Base-by-base conservation (phyloP, 1,140 invertebrate species). In the Pectinophora gossypiella region DNA sequence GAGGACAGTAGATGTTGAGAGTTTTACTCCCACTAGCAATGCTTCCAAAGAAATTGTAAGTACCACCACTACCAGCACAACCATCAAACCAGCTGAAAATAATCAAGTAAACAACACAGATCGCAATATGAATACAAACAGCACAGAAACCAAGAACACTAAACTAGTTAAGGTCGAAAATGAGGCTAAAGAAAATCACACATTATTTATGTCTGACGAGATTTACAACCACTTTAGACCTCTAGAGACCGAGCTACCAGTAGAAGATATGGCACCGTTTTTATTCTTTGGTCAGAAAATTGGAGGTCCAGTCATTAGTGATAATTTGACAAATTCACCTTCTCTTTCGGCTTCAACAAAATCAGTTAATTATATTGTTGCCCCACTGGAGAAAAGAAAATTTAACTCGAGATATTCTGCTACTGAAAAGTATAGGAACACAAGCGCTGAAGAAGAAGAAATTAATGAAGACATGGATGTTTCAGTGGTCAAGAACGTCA, bases 251-350 rank as follows among this genome's bases (percentile, higher is more conserved):
- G 90, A 92, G 64, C 76, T 92, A 36, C 89, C 90, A 0, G 89
- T 90, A 21, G 92, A 92, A 67, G 92, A 92, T 58, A 90, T 93
- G 83, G 90, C 91, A 40, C 92, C 92, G 27, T 93, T 93, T 73
- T 79, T 92, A n/a, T 91, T 89, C 58, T 93, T 93, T 71, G 92
- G 92, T 0, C 90, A 92, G 67, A 93, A 93, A 67, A 52, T 93
- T n/a, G 86, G 79, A 0, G 76, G 82, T 7, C 72, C 52, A 36
- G 51, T 60, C n/a, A 81, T 87, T 19, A 81, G 52, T 54, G 85
- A 88, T 54, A 83, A 85, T 59, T 72, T 87, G 5, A 87, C 80
- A 7, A 73, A 85, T 58, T 87, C 78, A 3, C 82, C 82, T 16
- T 74, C 82, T 10, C 44, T 87, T 27, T 85, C 83, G 22, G 88